Conservation (phyloP, 2,888 invertebrate species). For the Drosophila cracens region DNA sequence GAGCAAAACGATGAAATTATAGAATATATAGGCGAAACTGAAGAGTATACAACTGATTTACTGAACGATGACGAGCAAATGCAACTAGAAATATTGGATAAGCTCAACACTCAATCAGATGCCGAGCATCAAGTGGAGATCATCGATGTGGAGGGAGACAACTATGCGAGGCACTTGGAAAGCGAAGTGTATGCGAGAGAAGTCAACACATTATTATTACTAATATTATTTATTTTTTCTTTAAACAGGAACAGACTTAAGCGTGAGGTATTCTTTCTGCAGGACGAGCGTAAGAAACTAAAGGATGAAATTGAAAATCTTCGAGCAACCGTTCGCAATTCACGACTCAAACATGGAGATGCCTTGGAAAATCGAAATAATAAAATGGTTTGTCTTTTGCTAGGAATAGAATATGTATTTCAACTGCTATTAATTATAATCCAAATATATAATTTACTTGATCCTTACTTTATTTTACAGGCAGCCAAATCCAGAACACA, state of each 20-base stretch:
- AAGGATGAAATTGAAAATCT: constrained; percentile 40
- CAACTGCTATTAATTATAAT: neutral
- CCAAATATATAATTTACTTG: neutral
- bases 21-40: constrained; percentile 31
- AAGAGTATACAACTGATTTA: constrained; percentile 10
- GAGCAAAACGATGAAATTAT: constrained; percentile 23
- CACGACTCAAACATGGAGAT: neutral
- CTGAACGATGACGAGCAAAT: constrained; percentile 1
- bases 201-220: neutral
- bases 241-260: constrained; percentile 39
- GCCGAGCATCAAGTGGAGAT: constrained; percentile 41
- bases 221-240: neutral
- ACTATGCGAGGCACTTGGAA: constrained; percentile 53
- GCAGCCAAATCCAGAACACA: neutral
- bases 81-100: constrained; percentile 40
- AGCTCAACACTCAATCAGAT: constrained; percentile 20
- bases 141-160: constrained; percentile 27
- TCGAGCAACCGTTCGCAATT: constrained; percentile 11
- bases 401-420: neutral
- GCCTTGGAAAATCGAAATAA: neutral
- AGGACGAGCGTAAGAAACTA: constrained; percentile 48
- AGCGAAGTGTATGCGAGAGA: constrained; percentile 47
- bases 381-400: constrained; percentile 2
- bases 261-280: constrained; percentile 44
- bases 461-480: constrained; percentile 12